Conservation (phyloP, 2,888 invertebrate genomes). For the Synanthedon myopaeformis region DNA sequence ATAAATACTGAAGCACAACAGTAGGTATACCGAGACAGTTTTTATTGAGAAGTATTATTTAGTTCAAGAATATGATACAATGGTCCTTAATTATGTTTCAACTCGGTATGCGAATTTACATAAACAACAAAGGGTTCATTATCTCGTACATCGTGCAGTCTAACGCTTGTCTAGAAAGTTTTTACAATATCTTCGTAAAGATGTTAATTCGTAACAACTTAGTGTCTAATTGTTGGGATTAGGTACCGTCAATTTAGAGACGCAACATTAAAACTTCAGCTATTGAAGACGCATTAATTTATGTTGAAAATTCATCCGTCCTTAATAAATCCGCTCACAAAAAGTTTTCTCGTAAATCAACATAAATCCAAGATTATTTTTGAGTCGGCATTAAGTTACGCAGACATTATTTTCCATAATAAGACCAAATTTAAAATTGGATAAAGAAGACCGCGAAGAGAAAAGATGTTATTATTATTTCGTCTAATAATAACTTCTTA, state of each 20-base stretch:
- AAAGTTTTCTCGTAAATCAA: constrained; percentile 25
- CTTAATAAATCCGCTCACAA: constrained; percentile 16
- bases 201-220: background rate
- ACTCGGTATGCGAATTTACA: no score
- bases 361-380: constrained; percentile 18
- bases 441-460: background rate
- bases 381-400: background rate
- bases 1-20: no score
- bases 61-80: no score
- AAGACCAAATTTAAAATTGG: background rate
- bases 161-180: background rate
- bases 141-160: background rate
- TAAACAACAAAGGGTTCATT: background rate
- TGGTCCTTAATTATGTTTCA: no score
- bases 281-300: background rate
- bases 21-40: no score
- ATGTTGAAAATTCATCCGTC: constrained; percentile 1
- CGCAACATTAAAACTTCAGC: background rate
- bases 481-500: no score
- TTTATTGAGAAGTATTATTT: no score
- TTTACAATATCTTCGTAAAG: background rate
- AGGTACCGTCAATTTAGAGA: background rate
- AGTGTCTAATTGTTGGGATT: background rate
- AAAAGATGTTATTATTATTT: no score
- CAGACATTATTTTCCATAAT: background rate